phyloP scores from a whole-genome alignment of 2,113 vertebrate genomes.

The Steatornis caripensis region DNA sequence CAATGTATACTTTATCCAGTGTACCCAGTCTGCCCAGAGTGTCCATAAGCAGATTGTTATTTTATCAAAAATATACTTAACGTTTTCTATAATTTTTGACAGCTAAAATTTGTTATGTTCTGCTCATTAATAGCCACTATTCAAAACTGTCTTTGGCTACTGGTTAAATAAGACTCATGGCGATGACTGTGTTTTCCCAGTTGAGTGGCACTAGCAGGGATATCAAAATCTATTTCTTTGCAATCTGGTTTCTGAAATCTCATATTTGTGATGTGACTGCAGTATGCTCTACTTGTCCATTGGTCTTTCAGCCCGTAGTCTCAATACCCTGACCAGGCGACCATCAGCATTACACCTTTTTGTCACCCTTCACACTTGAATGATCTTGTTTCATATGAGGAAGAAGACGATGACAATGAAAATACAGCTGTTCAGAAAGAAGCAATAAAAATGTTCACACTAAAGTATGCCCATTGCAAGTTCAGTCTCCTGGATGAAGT shows the following conservation, averaged over 20 bases:
- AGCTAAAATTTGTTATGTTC: neutral
- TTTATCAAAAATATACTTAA: neutral
- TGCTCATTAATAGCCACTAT: neutral
- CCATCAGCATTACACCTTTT: neutral
- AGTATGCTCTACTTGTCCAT: neutral
- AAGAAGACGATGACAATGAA: neutral
- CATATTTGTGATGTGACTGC: neutral
- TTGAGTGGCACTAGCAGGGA: neutral
- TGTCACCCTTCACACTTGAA: neutral
- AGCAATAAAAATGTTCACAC: neutral
- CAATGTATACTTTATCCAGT: neutral
- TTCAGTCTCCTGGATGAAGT: neutral
- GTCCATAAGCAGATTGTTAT: neutral
- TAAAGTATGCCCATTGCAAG: neutral
- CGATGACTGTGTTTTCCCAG: neutral
- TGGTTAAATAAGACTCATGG: neutral
- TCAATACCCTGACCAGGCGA: neutral
- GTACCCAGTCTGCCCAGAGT: neutral
- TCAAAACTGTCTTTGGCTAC: neutral
- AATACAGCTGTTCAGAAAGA: neutral
- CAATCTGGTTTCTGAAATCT: neutral
- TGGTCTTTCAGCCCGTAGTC: neutral
- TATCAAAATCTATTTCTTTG: neutral
- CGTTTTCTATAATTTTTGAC: neutral
- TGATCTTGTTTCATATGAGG: neutral